A percentile compares a stretch with the other conserved stretches of the same genome.
Evolutionary conservation across 2,113 vertebrate genomes (phyloP).

Genomic region (Oriolus oriolus): DNA sequence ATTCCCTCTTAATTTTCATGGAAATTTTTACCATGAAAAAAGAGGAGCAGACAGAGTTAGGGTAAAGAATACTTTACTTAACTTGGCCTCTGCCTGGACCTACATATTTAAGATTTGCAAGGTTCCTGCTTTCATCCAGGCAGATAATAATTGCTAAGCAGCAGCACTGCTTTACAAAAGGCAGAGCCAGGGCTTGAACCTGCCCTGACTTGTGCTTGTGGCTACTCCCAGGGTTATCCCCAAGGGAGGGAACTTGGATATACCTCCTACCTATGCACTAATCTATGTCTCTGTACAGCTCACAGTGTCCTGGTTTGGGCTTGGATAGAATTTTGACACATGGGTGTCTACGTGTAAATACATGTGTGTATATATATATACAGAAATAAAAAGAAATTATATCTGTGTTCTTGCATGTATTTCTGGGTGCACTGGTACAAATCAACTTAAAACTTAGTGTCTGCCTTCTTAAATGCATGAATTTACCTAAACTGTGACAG

Average conservation of each 20-base stretch:
- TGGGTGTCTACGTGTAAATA: neutral
- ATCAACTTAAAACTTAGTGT: neutral
- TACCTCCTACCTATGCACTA: neutral
- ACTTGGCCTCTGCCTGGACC: neutral
- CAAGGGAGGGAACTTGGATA: neutral
- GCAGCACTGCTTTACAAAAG: neutral
- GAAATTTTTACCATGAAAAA: neutral
- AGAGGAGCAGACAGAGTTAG: neutral
- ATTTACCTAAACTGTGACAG: neutral
- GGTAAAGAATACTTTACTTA: neutral
- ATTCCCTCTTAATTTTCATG: neutral
- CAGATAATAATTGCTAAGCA: constrained; percentile 62
- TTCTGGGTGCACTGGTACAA: neutral
- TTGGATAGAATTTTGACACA: neutral
- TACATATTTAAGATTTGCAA: constrained; percentile 36
- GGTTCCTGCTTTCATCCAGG: constrained; percentile 40
- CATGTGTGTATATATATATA: neutral
- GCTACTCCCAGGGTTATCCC: neutral
- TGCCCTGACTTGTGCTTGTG: neutral
- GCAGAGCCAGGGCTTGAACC: neutral
- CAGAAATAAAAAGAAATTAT: neutral
- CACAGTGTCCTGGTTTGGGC: neutral
- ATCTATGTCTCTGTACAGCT: neutral
- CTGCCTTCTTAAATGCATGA: neutral
- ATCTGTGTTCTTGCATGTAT: neutral